phyloP scores from a whole-genome alignment of 1,140 invertebrate genomes.

The Drosophila pallidifrons region DNA sequence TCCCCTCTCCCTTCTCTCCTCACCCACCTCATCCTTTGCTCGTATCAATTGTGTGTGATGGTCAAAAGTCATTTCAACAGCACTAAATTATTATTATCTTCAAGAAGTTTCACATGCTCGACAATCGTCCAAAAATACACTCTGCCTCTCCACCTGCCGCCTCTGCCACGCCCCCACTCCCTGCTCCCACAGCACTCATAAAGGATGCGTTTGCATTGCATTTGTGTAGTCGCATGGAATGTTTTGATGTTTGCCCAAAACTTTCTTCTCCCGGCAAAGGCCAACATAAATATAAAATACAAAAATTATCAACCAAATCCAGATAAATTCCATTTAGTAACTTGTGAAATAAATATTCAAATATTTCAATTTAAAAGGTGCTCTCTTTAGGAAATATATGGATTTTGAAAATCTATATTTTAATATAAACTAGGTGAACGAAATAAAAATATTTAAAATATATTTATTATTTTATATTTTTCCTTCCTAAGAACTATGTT shows the following conservation, averaged over 20 bases:
- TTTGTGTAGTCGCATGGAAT: slow-evolving; percentile 78
- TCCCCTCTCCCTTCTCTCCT: no score
- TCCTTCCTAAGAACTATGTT: no score
- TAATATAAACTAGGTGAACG: no score
- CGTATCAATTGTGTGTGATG: slow-evolving; percentile 85
- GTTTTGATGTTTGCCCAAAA: slow-evolving; percentile 72
- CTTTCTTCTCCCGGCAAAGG: slow-evolving; percentile 35
- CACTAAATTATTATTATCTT: slow-evolving; percentile 85
- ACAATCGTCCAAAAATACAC: slow-evolving; percentile 71
- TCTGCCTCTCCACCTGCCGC: slow-evolving; percentile 32
- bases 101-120: slow-evolving; percentile 84
- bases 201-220: slow-evolving; percentile 64
- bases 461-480: no score
- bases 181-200: slow-evolving; percentile 51
- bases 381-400: no score
- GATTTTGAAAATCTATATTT: no score
- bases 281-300: slow-evolving; percentile 12
- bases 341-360: slow-evolving; percentile 26
- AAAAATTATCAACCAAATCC: neutral
- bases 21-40: slow-evolving; percentile 11
- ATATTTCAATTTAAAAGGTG: neutral
- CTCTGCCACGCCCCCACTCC: no score
- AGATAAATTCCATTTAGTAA: slow-evolving; percentile 14
- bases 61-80: slow-evolving; percentile 85
- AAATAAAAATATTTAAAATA: no score